Evolutionary conservation across 2,797 vertebrate genomes (phyloP).

Genomic region (Fistularia commersonii): DNA sequence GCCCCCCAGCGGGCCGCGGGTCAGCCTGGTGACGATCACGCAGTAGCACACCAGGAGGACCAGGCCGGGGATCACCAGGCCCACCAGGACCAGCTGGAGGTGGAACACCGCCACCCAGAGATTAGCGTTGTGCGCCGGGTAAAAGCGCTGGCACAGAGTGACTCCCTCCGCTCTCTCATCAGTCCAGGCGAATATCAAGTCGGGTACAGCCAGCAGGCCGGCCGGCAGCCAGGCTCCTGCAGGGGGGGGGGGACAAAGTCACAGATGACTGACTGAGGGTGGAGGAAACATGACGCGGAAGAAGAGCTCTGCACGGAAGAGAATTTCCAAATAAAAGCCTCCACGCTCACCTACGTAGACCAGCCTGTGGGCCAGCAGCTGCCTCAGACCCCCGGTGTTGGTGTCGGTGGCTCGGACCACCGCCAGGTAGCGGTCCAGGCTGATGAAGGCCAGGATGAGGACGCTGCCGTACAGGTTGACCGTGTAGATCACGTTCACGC

Average conservation of each 20-base stretch:
- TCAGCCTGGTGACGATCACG: conserved; percentile 91
- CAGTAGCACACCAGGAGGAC: conserved; percentile 95
- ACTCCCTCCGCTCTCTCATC: conserved; percentile 66
- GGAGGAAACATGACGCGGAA: not conserved
- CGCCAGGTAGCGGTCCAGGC: conserved; percentile 94
- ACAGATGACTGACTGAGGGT: conserved; percentile 3
- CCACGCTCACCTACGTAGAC: conserved; percentile 86
- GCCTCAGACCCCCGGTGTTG: conserved; percentile 86
- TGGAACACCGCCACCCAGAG: conserved; percentile 86
- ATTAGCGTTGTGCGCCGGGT: conserved; percentile 69
- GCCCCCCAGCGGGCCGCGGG: conserved; percentile 87
- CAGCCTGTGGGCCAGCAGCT: conserved; percentile 87
- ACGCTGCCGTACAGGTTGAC: conserved; percentile 97
- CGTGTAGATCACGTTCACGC: conserved; percentile 93
- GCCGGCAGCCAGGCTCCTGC: conserved; percentile 81
- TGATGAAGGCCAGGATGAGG: conserved; percentile 97
- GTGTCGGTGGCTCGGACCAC: conserved; percentile 95
- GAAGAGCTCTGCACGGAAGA: not conserved
- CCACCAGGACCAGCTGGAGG: conserved; percentile 91
- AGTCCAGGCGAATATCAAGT: conserved; percentile 85
- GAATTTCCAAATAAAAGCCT: not conserved
- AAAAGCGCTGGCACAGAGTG: conserved; percentile 85
- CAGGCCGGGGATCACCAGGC: conserved; percentile 88
- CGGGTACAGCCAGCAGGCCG: conserved; percentile 86
- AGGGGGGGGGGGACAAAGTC: not conserved